Conservation (phyloP, 2,797 vertebrate species). For the Eleutherodactylus coqui region DNA sequence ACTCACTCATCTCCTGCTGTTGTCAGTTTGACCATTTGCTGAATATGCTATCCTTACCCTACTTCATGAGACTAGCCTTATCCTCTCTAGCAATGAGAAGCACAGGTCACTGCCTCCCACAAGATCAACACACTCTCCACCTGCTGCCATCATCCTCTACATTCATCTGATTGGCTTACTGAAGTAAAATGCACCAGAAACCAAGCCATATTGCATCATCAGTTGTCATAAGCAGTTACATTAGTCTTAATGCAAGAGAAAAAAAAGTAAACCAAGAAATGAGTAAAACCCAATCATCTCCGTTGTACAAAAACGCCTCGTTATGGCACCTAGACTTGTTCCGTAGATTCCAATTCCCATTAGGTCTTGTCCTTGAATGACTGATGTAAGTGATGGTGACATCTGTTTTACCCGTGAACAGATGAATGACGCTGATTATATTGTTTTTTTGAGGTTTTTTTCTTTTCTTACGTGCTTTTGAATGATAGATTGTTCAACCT, state of each 20-base stretch:
- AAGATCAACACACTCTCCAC: neutral
- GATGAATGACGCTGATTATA: constrained; percentile 24
- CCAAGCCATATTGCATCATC: neutral
- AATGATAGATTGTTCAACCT: constrained; percentile 35
- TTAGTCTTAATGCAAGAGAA: constrained; percentile 20
- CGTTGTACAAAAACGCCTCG: constrained; percentile 13
- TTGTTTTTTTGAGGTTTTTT: neutral
- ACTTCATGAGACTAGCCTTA: too few relatives aligned
- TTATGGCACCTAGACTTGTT: constrained; percentile 27
- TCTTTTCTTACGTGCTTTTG: constrained; percentile 54
- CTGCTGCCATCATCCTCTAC: neutral
- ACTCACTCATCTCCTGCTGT: neutral
- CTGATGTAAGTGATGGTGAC: constrained; percentile 4
- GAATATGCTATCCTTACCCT: neutral
- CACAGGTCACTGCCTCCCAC: neutral
- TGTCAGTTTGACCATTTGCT: neutral
- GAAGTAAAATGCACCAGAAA: constrained; percentile 6
- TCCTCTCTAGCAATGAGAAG: neutral
- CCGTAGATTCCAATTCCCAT: constrained; percentile 1
- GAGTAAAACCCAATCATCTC: constrained; percentile 23
- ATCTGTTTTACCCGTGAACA: constrained; percentile 24
- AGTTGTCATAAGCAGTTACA: neutral
- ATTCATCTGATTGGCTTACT: neutral
- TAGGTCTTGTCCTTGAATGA: constrained; percentile 34
- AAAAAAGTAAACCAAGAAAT: neutral